Base-by-base conservation (phyloP, 2,113 vertebrate species). In the Porphyrio hochstetteri region DNA sequence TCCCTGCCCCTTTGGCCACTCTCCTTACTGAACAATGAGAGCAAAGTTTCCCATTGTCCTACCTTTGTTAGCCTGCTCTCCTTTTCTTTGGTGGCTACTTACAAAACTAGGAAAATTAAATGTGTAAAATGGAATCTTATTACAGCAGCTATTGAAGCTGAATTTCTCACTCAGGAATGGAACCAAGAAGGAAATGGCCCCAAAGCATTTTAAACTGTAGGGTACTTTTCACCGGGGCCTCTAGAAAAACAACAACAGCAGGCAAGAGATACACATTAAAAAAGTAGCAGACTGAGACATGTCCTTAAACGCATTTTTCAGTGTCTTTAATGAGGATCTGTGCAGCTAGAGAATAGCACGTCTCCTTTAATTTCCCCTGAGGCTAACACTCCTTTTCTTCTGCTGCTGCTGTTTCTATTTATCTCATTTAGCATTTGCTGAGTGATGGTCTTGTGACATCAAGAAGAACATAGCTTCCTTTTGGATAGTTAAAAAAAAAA, bases 261-360 rank as follows among this genome's bases (percentile, higher is more conserved):
- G 68, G 80, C 56, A 64, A 75, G 56, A 91, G 77, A 48, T 23
- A 86, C 65, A 29, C 36, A 18, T 0, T 38, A 89, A 42, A 78
- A 84, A 28, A 74, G 48, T 31, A 81, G 68, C 70, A 95, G 63
- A 40, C 24, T 68, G 91, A 96, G 25, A 38, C 20, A 11, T 6
- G 55, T 72, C 77, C 84, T 95, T 82, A 90, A 90, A 72, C 0
- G 12, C 56, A 60, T 93, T 92, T 93, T 60, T 95, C 86, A 72
- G 61, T 31, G 84, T 55, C 78, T 79, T 87, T 91, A 92, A 87
- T 57, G 93, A 89, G 83, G 69, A 42, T 44, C 60, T 75, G 91
- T 71, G 76, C 61, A 71, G 76, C 48, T 64, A 61, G 53, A 91
- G 91, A 61, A 33, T 76, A 88, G 40, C 53, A 75, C 2, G 1